Base-by-base conservation (phyloP, 2,113 vertebrate genomes). In the Toxotes jaculatrix region DNA sequence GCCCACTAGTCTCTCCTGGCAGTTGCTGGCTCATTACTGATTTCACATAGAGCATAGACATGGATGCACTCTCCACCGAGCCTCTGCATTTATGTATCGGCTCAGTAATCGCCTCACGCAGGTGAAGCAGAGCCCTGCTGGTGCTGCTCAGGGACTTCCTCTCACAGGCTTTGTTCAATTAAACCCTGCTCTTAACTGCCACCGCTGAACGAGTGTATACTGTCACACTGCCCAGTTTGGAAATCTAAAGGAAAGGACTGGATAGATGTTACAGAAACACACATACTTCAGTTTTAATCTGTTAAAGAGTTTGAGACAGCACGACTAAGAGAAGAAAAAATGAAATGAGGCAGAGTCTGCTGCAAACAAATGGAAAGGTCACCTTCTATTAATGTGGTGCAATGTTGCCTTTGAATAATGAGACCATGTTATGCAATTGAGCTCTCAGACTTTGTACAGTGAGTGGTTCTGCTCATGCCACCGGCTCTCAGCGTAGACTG, bases 281-380 rank as follows among this genome's bases (percentile, higher is more conserved):
- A 31, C 21, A 42, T 32, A 72, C 49, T 79, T 76, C 19, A 65
- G 0, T 43, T 77, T 17, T 63, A 43, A 77, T 86, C 4, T 71
- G 59, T 17, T 42, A 45, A 62, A 65, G 72, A 66, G 59, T 75
- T 76, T 51, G 32, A 65, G 45, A 68, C 14, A 12, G 38, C 38
- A 11, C 11, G 1, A 56, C 45, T 45, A 61, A 82, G 53, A 72
- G 75, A 43, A 76, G 43, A 85, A 77, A 65, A 72, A 49, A 80
- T 81, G 7, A 77, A 23, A 60, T n/a, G 40, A 55, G 14, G 45
- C 62, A 36, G 62, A 7, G 31, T 76, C 67, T 43, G 75, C 67
- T 66, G 79, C 53, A 86, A 86, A 90, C 72, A 89, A 85, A 88
- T 17, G 69, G 43, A 91, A 87, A 88, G 87, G 90, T 91, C 90